Evolutionary conservation across 1,140 invertebrate genomes (phyloP).

Genomic region (Sesamia nonagrioides): DNA sequence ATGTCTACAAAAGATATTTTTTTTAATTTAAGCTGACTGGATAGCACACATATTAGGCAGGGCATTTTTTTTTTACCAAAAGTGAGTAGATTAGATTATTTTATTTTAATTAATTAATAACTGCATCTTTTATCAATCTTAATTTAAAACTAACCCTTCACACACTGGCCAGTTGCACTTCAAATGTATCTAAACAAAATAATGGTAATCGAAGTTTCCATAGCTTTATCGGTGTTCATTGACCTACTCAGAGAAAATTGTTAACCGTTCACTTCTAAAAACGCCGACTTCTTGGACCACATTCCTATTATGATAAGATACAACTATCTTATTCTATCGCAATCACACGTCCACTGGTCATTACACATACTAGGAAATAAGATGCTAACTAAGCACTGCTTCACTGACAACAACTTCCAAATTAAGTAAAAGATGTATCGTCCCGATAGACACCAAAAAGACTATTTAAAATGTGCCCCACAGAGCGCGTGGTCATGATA

Average conservation of each 20-base stretch:
- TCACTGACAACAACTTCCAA: constrained; percentile 11
- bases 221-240: constrained; percentile 29
- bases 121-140: background rate
- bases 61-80: no score
- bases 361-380: background rate
- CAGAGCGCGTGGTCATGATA: constrained; percentile 62
- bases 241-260: constrained; percentile 20
- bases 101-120: no score
- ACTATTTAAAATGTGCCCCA: constrained; percentile 57
- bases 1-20: no score
- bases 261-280: constrained; percentile 22
- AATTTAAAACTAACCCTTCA: background rate
- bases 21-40: no score
- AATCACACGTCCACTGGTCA: background rate
- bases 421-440: constrained; percentile 18
- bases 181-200: background rate
- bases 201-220: constrained; percentile 10
- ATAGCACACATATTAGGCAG: no score
- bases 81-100: no score
- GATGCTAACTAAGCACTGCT: background rate
- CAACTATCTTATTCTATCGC: constrained; percentile 8
- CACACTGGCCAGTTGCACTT: background rate
- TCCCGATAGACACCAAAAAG: constrained; percentile 26
- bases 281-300: background rate
- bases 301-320: constrained; percentile 22